phyloP scores from a whole-genome alignment of 2,113 vertebrate genomes.

The Bagarius yarrelli region DNA sequence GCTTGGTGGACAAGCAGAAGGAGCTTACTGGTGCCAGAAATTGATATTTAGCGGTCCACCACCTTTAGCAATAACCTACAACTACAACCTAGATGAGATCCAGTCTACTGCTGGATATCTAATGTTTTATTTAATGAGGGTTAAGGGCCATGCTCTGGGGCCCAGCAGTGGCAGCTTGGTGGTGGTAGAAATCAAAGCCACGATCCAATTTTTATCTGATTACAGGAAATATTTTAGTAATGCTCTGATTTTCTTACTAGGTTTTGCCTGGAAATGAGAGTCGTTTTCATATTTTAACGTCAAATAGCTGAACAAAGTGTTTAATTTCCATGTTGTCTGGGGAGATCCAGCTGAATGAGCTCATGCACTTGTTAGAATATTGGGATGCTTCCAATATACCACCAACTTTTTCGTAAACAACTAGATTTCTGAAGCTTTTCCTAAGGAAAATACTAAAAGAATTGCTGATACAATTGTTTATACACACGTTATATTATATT shows the following conservation, averaged over 20 bases:
- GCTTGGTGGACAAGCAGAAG: too few species aligned
- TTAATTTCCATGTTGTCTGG: not conserved
- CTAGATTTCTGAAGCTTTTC: not conserved
- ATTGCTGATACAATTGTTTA: not conserved
- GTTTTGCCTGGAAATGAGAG: not conserved
- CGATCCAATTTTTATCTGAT: not conserved
- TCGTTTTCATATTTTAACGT: not conserved
- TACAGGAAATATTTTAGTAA: not conserved
- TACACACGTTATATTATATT: not conserved
- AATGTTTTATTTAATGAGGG: too few species aligned
- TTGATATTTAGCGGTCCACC: too few species aligned
- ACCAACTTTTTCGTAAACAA: not conserved
- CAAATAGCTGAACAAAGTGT: not conserved
- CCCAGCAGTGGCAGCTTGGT: too few species aligned
- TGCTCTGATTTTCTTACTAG: conserved; percentile 1
- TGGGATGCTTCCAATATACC: not conserved
- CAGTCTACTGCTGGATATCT: too few species aligned
- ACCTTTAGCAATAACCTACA: too few species aligned
- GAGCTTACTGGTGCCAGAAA: too few species aligned
- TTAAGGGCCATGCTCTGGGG: too few species aligned
- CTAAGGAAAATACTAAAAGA: not conserved
- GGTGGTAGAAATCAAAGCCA: too few species aligned
- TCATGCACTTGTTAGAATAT: not conserved
- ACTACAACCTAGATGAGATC: too few species aligned
- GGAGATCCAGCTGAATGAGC: not conserved